These are phyloP conservation scores for Nephotettix cincticeps DNA, from an alignment of 1,140 invertebrate genomes.

Conservation along the genomic window DNA sequence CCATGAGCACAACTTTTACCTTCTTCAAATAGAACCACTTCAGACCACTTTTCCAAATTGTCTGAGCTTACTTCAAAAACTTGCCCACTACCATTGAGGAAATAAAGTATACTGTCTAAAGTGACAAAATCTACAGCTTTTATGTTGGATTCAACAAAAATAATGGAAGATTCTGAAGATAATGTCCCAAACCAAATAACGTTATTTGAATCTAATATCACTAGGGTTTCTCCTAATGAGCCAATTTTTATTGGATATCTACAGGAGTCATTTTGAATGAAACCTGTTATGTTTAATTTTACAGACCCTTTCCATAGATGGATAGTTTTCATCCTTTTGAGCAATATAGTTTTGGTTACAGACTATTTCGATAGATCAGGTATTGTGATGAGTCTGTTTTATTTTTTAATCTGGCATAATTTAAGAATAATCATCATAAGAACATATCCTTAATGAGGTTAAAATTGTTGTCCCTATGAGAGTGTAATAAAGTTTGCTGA, in stretches of 20 bases:
- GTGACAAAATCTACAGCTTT: slow-evolving; percentile 60
- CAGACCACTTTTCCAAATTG: slow-evolving; percentile 55
- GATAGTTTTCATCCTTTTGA: not conserved
- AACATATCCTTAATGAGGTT: too few species aligned
- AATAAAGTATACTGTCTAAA: slow-evolving; percentile 58
- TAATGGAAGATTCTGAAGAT: slow-evolving; percentile 1
- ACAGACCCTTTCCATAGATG: slow-evolving; percentile 1
- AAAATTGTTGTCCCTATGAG: too few species aligned
- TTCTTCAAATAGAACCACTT: slow-evolving; percentile 63
- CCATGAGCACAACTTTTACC: slow-evolving; percentile 62
- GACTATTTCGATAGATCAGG: too few species aligned
- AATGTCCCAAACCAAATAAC: not conserved
- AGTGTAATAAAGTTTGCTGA: too few species aligned
- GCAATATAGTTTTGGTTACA: too few species aligned
- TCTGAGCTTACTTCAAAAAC: slow-evolving; percentile 57
- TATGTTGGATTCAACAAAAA: slow-evolving; percentile 40
- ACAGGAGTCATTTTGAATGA: not conserved
- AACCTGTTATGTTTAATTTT: not conserved
- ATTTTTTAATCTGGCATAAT: too few species aligned
- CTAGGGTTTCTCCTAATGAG: not conserved
- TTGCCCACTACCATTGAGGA: slow-evolving; percentile 59
- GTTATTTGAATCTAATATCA: not conserved
- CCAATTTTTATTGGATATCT: not conserved
- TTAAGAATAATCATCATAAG: too few species aligned
- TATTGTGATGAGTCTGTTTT: too few species aligned